Base-by-base conservation (phyloP, 2,888 invertebrate genomes). In the Pecten maximus region DNA sequence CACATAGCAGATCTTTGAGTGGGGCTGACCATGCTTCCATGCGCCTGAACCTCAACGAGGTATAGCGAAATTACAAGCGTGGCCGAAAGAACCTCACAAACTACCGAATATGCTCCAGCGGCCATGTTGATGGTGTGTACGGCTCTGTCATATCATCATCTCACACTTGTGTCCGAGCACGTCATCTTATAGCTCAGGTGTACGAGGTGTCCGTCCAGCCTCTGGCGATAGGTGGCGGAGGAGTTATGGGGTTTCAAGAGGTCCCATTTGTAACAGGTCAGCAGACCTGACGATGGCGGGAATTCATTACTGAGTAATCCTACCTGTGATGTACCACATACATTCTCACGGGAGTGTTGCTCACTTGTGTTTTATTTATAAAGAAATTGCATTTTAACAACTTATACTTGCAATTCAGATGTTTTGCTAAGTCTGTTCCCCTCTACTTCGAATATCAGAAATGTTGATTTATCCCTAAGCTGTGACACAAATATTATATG, bases 1-100 rank as follows among this genome's bases (percentile, higher is more conserved):
- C 93, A 93, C 93, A 93, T 93, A 0, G 87, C 87, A 74, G 92
- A 92, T 40, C 93, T 89, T 19, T 92, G 88, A 35, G 93, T 92
- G 3, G 93, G 93, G 40, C 92, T 92, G 28, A 93, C 89, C 90
- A 93, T 89, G 0, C 93, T 90, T 23, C 93, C 93, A 40, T 93
- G 93, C 10, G 93, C 93, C 35, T 74, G 23, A 28, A 15, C 35
- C 23, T 6, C 28, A 74, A 8, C 35, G 12, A 15, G 12, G 15
- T 35, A 74, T 74, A 3, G 35, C 0, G 28, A 35, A 74, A 74
- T 28, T 10, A 74, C 2, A 28, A 74, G 35, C 28, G 35, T 10
- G 10, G 74, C 12, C 35, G 74, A 35, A 19, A 35, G 10, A 15
- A 74, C 74, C 10, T 4, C 74, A 74, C 74, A 35, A 74, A 35